Evolutionary conservation across 2,888 invertebrate genomes (phyloP).

Genomic region (Galeopsomyia nigrocyanea): DNA sequence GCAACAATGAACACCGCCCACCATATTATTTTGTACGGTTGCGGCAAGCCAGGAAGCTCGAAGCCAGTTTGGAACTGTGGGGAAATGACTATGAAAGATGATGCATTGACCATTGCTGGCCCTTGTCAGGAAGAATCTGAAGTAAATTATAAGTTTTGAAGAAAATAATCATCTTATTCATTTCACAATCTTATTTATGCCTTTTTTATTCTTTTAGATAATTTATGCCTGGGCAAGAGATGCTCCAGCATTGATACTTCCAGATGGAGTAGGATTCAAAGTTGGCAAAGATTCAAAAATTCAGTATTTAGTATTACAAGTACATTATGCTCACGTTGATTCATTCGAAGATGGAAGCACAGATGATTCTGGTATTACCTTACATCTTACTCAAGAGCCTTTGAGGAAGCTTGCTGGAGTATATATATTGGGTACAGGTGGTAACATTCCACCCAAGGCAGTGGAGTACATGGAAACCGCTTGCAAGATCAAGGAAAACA

Average conservation of each 20-base stretch:
- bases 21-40: constrained; percentile 94
- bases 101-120: constrained; percentile 73
- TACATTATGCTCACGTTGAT: constrained; percentile 83
- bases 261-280: constrained; percentile 91
- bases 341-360: constrained; percentile 79
- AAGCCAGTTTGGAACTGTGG: constrained; percentile 91
- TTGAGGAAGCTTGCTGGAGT: constrained; percentile 93
- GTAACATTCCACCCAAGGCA: constrained; percentile 78
- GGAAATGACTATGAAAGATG: constrained; percentile 80
- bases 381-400: constrained; percentile 82
- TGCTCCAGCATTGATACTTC: constrained; percentile 85
- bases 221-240: constrained; percentile 96
- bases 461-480: constrained; percentile 92
- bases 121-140: constrained; percentile 76
- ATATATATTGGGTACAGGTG: constrained; percentile 88
- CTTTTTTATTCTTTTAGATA: constrained; percentile 72
- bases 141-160: not conserved
- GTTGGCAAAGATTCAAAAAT: constrained; percentile 87
- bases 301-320: constrained; percentile 92
- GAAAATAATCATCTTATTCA: not conserved
- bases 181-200: too few relatives aligned
- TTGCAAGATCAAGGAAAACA: constrained; percentile 84
- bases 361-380: constrained; percentile 87
- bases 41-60: constrained; percentile 81
- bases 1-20: constrained; percentile 92